Evolutionary conservation across 1,140 invertebrate species (phyloP).

Genomic region (Sycophaga agraensis): DNA sequence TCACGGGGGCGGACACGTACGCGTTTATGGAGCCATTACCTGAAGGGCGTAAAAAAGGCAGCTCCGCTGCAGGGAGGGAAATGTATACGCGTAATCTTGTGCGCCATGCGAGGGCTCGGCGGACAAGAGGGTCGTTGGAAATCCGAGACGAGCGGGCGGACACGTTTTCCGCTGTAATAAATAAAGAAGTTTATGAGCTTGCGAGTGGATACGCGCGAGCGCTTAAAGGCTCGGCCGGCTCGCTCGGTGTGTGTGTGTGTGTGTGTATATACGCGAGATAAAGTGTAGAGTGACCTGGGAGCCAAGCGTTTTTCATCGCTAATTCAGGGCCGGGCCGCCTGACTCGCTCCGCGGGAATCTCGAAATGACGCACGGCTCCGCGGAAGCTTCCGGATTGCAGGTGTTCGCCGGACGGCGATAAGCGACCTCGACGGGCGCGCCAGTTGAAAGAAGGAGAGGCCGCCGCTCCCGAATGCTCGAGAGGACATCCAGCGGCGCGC

Average conservation of each 20-base stretch:
- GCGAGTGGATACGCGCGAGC: background rate
- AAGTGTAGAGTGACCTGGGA: too few relatives aligned
- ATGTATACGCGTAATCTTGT: background rate
- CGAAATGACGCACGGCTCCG: too few relatives aligned
- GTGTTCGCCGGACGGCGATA: too few relatives aligned
- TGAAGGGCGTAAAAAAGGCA: background rate
- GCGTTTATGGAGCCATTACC: background rate
- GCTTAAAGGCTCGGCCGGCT: background rate
- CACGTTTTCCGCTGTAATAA: slow-evolving; percentile 6
- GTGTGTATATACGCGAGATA: too few relatives aligned
- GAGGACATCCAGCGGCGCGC: background rate
- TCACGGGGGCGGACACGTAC: background rate
- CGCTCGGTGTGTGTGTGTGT: background rate
- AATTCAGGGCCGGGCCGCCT: too few relatives aligned
- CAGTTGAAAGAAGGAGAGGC: too few relatives aligned
- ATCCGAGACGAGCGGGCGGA: background rate
- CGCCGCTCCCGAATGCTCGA: background rate
- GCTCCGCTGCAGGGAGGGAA: background rate
- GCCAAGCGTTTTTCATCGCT: too few relatives aligned
- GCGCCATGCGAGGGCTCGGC: background rate
- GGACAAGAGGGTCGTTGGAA: background rate
- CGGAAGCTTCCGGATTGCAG: too few relatives aligned
- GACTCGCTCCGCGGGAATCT: too few relatives aligned
- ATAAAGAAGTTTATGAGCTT: slow-evolving; percentile 2
- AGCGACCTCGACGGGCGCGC: too few relatives aligned